Conservation (phyloP, 2,888 invertebrate genomes). For the Amiota mariae region DNA sequence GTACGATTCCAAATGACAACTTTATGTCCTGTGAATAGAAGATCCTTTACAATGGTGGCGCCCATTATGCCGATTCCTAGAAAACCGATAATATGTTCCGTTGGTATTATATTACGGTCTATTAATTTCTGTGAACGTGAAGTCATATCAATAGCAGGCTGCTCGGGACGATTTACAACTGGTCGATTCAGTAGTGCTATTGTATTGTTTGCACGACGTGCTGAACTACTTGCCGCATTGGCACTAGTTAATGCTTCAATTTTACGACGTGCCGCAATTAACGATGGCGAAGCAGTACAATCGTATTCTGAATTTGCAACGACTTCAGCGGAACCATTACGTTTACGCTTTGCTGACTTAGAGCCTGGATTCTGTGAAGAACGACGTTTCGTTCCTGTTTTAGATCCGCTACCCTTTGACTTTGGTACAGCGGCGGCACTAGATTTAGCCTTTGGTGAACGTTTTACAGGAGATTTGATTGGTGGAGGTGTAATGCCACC, state of each 20-base stretch:
- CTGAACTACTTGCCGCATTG: conserved; percentile 35
- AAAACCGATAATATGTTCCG: conserved; percentile 92
- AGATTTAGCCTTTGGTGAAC: conserved; percentile 68
- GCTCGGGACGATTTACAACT: conserved; percentile 77
- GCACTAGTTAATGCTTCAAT: conserved; percentile 49
- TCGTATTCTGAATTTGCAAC: conserved; percentile 53
- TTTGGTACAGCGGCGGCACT: conserved; percentile 57
- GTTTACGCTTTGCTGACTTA: conserved; percentile 70
- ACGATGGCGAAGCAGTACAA: conserved; percentile 54
- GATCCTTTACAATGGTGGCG: conserved; percentile 93
- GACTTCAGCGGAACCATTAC: conserved; percentile 75
- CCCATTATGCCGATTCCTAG: conserved; percentile 97
- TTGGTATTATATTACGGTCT: conserved; percentile 89
- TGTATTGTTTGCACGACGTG: conserved; percentile 67
- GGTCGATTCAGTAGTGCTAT: conserved; percentile 72
- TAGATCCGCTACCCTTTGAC: conserved; percentile 50
- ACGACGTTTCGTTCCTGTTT: conserved; percentile 55
- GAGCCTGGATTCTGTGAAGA: conserved; percentile 52
- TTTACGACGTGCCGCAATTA: conserved; percentile 55
- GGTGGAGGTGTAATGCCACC: conserved; percentile 44
- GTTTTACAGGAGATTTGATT: conserved; percentile 55
- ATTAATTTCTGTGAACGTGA: conserved; percentile 84
- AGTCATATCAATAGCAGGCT: conserved; percentile 84
- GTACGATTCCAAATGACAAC: conserved; percentile 96
- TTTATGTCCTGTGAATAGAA: conserved; percentile 93